Conservation (phyloP, 2,797 vertebrate genomes). For the Hyperoplus lanceolatus region DNA sequence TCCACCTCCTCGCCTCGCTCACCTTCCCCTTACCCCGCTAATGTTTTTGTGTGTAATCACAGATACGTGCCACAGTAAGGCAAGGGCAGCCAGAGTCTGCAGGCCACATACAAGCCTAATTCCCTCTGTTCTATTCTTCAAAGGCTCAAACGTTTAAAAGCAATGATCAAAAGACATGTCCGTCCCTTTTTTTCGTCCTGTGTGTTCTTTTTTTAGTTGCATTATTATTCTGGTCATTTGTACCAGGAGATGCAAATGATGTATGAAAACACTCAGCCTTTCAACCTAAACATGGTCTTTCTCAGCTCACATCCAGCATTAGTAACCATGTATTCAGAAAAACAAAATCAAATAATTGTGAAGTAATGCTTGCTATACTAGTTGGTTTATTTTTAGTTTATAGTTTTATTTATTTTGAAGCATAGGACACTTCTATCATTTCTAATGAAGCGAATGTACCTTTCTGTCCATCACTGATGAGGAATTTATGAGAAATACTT, state of each 20-base stretch:
- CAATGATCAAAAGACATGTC: conserved; percentile 53
- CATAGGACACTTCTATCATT: background rate
- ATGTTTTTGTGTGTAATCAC: conserved; percentile 61
- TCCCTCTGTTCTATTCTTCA: conserved; percentile 37
- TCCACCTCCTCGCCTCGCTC: conserved; percentile 35
- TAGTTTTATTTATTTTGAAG: conserved; percentile 4
- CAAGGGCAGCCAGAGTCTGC: conserved; percentile 19
- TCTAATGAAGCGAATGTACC: conserved; percentile 8
- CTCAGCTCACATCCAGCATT: background rate
- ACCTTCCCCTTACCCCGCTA: conserved; percentile 45
- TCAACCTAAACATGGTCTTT: background rate
- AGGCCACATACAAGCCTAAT: conserved; percentile 43
- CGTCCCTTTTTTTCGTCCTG: conserved; percentile 7
- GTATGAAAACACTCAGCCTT: conserved; percentile 12
- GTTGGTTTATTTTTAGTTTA: background rate
- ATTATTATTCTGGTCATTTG: conserved; percentile 28
- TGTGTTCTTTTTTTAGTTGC: conserved; percentile 21
- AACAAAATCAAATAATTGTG: background rate
- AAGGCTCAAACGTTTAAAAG: conserved; percentile 51
- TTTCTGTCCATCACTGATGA: background rate
- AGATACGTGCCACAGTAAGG: conserved; percentile 15
- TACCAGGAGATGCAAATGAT: conserved; percentile 12
- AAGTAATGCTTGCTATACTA: background rate
- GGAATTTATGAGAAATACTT: conserved; percentile 1
- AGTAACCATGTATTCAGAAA: background rate